Conservation (phyloP, 2,888 invertebrate genomes). For the Cepaea hortensis region DNA sequence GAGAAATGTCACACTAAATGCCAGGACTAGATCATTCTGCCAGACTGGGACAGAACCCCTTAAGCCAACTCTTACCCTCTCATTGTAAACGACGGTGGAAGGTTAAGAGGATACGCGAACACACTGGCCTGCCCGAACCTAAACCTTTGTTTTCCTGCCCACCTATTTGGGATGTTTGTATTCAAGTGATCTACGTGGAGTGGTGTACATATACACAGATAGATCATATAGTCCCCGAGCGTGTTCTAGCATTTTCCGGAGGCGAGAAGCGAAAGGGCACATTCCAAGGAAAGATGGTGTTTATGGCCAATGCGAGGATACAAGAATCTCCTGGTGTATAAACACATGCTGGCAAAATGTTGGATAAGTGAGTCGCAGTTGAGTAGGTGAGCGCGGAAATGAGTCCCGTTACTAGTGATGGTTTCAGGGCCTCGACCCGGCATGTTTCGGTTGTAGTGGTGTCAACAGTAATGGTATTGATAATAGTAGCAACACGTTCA, state of each 20-base stretch:
- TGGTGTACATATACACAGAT: not conserved
- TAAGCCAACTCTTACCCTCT: not conserved
- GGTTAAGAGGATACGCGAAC: not conserved
- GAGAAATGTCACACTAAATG: constrained; percentile 5
- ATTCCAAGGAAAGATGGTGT: constrained; percentile 2
- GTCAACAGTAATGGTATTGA: no score
- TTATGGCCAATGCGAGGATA: not conserved
- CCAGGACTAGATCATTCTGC: not conserved
- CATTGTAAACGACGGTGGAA: not conserved
- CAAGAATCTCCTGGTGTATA: not conserved
- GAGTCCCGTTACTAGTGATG: not conserved
- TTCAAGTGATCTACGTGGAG: not conserved
- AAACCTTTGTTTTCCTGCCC: not conserved
- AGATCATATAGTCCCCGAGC: not conserved
- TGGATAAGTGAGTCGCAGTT: not conserved
- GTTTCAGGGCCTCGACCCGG: not conserved
- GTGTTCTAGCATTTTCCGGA: not conserved
- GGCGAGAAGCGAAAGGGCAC: not conserved
- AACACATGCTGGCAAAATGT: not conserved
- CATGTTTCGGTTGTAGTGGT: no score
- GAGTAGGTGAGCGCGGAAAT: not conserved
- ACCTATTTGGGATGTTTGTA: constrained; percentile 6
- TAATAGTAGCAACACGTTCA: no score
- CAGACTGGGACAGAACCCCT: not conserved
- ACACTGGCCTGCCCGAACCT: not conserved